Percentiles rank a stretch among this genome's conserved stretches.
These are phyloP conservation scores for Bettongia penicillata DNA, from an alignment of 2,113 vertebrate species.

Conservation along the genomic window DNA sequence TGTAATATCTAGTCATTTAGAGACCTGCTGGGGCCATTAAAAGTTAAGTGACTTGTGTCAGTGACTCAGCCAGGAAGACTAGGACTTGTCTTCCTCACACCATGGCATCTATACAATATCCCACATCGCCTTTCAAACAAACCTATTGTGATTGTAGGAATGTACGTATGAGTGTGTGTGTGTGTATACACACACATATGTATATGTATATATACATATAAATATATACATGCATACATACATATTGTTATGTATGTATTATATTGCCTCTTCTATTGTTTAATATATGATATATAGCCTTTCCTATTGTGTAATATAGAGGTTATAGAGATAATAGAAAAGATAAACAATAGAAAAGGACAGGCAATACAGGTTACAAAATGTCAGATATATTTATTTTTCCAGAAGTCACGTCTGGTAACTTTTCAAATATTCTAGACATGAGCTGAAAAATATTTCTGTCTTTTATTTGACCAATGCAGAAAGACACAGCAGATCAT, in stretches of 20 bases:
- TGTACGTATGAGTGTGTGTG: background rate
- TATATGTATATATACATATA: background rate
- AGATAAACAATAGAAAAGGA: slow-evolving; percentile 13
- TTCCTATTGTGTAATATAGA: background rate
- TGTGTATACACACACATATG: too few relatives aligned
- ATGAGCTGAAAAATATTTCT: background rate
- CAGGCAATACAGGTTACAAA: background rate
- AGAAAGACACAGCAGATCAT: slow-evolving; percentile 13
- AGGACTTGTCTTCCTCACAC: background rate
- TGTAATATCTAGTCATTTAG: background rate
- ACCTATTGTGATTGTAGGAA: background rate
- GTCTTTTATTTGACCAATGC: background rate
- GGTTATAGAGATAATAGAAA: background rate
- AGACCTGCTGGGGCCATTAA: background rate
- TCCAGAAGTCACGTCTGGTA: slow-evolving; percentile 21
- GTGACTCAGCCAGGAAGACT: background rate
- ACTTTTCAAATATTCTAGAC: slow-evolving; percentile 27
- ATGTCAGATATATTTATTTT: slow-evolving; percentile 4
- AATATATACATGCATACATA: too few relatives aligned
- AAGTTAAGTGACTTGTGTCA: background rate
- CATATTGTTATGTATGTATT: background rate
- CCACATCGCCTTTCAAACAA: background rate
- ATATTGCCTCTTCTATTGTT: background rate
- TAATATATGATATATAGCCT: background rate
- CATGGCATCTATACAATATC: background rate